phyloP scores from a whole-genome alignment of 2,888 invertebrate species.

The Calameuta filiformis region DNA sequence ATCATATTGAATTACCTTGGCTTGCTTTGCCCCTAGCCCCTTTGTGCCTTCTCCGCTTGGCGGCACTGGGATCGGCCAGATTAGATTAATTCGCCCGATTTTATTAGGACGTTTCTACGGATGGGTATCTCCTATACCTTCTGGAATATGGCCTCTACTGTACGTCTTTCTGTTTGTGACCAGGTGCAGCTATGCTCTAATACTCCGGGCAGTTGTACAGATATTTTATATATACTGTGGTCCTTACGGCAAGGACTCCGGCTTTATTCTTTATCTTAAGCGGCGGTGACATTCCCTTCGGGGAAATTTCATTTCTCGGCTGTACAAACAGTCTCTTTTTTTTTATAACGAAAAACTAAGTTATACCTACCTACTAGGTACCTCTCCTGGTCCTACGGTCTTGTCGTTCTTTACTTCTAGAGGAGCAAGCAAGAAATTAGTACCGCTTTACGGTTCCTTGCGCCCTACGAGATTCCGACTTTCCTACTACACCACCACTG shows the following conservation, averaged over 20 bases:
- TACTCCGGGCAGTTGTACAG: background rate
- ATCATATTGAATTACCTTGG: constrained; percentile 54
- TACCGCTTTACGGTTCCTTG: constrained; percentile 54
- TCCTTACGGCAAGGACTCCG: constrained; percentile 7
- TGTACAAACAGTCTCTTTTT: constrained; percentile 25
- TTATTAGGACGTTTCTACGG: constrained; percentile 50
- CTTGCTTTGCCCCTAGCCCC: constrained; percentile 39
- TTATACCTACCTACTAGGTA: background rate
- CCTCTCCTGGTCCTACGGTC: background rate
- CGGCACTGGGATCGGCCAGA: constrained; percentile 44
- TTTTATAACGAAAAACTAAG: background rate
- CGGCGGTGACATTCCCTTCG: constrained; percentile 44
- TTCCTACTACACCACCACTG: background rate
- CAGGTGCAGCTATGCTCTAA: constrained; percentile 5
- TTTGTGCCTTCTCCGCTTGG: constrained; percentile 34
- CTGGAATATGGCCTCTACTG: background rate
- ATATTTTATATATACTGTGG: background rate
- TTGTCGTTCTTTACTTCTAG: background rate
- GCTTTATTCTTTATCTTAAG: constrained; percentile 45
- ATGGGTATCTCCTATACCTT: constrained; percentile 18
- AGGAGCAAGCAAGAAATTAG: constrained; percentile 42
- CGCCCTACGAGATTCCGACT: constrained; percentile 32
- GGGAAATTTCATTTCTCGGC: constrained; percentile 42
- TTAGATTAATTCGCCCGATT: constrained; percentile 58
- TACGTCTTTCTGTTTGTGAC: background rate